Percentiles rank a stretch among this genome's conserved stretches.
phyloP scores from a whole-genome alignment of 1,140 invertebrate species.

The Arctopsyche grandis region DNA sequence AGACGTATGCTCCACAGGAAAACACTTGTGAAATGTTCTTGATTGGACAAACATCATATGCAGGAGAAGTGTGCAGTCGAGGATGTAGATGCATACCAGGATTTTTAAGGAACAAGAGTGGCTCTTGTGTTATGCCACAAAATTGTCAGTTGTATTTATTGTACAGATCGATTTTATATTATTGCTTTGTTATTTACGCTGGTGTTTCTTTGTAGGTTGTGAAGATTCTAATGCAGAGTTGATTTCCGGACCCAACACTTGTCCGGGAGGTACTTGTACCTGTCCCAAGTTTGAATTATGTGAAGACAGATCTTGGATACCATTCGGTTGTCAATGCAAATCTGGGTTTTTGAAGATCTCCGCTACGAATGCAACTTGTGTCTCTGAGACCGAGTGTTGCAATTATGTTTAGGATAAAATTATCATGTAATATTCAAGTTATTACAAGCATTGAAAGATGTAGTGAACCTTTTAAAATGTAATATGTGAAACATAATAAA shows the following conservation, averaged over 20 bases:
- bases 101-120: not conserved
- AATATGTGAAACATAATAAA: no score
- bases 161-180: not conserved
- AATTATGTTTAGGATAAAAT: not conserved
- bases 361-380: not conserved
- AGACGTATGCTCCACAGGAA: not conserved
- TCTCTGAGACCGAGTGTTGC: not conserved
- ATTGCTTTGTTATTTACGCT: not conserved
- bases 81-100: not conserved
- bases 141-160: not conserved
- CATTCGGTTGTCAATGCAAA: slow-evolving; percentile 19
- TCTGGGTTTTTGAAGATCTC: not conserved
- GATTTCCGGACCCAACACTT: not conserved
- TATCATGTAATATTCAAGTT: no score
- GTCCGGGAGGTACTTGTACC: slow-evolving; percentile 1
- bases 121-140: not conserved
- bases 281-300: not conserved
- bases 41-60: not conserved
- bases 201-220: slow-evolving; percentile 30
- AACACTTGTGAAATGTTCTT: slow-evolving; percentile 21
- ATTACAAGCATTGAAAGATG: no score
- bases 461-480: no score
- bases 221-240: not conserved
- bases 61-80: not conserved
- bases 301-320: not conserved